phyloP scores from a whole-genome alignment of 2,888 invertebrate species.

The Parasteatoda lunata region DNA sequence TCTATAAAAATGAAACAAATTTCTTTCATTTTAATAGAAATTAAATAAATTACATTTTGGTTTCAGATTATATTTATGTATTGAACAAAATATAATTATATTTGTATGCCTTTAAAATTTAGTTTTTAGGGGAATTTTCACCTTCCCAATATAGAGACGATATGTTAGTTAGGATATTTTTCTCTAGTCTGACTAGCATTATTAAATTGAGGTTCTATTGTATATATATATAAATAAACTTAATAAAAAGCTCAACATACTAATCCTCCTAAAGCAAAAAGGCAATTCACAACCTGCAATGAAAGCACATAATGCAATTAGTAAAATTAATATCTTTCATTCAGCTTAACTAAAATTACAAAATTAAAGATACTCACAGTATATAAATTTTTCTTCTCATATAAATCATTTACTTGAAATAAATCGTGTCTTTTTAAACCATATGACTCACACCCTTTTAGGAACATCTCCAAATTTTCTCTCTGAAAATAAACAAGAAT shows the following conservation, averaged over 20 bases:
- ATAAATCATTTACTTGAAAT: conserved; percentile 76
- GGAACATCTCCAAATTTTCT: conserved; percentile 75
- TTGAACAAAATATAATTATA: too few species aligned
- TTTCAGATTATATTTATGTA: too few species aligned
- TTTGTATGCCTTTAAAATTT: too few species aligned
- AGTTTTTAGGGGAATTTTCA: too few species aligned
- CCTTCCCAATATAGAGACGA: too few species aligned
- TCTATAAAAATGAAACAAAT: too few species aligned
- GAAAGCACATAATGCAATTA: conserved; percentile 21
- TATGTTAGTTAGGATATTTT: too few species aligned
- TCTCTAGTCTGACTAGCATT: too few species aligned
- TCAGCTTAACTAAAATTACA: background rate
- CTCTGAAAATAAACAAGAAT: conserved; percentile 71
- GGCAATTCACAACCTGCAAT: conserved; percentile 75
- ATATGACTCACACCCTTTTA: conserved; percentile 75
- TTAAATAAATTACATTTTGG: too few species aligned
- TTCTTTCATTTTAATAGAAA: too few species aligned
- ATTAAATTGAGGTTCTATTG: too few species aligned
- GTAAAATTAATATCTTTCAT: conserved; percentile 18
- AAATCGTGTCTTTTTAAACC: conserved; percentile 75
- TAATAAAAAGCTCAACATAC: conserved; percentile 72
- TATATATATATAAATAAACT: background rate
- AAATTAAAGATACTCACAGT: conserved; percentile 72
- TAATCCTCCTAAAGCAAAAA: conserved; percentile 75
- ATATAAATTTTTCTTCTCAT: conserved; percentile 75